Percentiles rank a stretch among this genome's conserved stretches.
phyloP scores from a whole-genome alignment of 1,140 invertebrate species.

The Platyura marginata region DNA sequence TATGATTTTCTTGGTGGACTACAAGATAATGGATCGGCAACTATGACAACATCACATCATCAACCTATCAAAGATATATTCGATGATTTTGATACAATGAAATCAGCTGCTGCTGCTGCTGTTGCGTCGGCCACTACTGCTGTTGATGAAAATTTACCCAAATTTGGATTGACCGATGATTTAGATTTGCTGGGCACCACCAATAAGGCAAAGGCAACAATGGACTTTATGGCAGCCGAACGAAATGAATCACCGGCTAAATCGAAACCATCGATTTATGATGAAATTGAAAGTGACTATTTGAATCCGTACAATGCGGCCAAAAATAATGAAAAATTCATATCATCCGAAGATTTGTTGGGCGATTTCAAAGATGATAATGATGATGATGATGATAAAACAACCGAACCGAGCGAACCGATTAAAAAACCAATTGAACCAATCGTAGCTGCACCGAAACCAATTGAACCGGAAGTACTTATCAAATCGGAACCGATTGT shows the following conservation, averaged over 20 bases:
- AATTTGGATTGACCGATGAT: constrained; percentile 4
- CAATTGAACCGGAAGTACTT: background rate
- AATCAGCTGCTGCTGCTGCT: no score
- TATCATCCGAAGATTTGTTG: constrained; percentile 21
- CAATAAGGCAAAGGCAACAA: constrained; percentile 5
- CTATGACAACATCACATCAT: no score
- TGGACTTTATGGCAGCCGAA: constrained; percentile 3
- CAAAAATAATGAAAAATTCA: constrained; percentile 21
- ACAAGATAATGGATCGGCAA: no score
- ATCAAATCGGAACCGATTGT: background rate
- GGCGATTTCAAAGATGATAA: constrained; percentile 19
- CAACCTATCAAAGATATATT: no score
- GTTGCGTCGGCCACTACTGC: no score
- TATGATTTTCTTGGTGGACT: background rate
- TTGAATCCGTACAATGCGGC: background rate
- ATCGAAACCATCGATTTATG: background rate
- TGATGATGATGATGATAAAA: background rate
- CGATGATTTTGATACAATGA: no score
- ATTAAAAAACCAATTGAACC: background rate
- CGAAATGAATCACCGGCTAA: constrained; percentile 1
- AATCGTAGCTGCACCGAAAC: background rate
- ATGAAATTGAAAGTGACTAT: background rate
- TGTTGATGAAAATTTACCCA: constrained; percentile 3
- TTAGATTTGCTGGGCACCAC: background rate
- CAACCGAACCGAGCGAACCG: background rate